A percentile compares a stretch with the other conserved stretches of the same genome.
phyloP scores from a whole-genome alignment of 2,113 vertebrate species.

The Ivindomyrus marchei region DNA sequence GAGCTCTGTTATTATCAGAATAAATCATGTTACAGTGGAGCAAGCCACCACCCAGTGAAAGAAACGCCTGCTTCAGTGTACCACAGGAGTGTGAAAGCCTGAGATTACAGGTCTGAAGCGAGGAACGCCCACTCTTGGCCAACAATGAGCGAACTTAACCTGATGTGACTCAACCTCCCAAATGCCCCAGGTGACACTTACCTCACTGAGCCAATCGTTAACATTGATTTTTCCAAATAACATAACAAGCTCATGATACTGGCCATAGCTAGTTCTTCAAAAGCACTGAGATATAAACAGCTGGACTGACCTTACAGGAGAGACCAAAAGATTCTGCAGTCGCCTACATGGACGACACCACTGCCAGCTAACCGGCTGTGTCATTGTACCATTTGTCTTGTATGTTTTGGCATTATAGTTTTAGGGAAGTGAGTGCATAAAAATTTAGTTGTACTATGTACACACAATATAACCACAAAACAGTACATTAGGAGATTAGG shows the following conservation, averaged over 20 bases:
- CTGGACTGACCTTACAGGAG: neutral
- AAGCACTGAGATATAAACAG: neutral
- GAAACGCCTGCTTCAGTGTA: neutral
- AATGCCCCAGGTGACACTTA: neutral
- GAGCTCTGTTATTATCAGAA: neutral
- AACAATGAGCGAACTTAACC: neutral
- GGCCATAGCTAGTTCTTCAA: neutral
- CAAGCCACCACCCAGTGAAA: neutral
- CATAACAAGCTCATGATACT: neutral
- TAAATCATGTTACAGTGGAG: neutral
- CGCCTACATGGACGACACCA: neutral
- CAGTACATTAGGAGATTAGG: neutral
- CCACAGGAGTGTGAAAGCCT: neutral
- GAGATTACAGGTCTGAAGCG: neutral
- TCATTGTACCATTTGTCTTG: neutral
- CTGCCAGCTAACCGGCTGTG: neutral
- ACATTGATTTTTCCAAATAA: neutral
- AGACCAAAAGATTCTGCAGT: neutral
- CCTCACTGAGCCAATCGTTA: neutral
- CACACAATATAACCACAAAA: neutral
- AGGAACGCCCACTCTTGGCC: neutral
- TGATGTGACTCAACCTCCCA: neutral
- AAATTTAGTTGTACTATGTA: neutral
- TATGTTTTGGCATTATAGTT: neutral
- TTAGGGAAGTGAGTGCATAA: neutral